Evolutionary conservation across 53 echinoderm and acorn worm species (phyloP), one percentile per base, ranked within the genome.

Genomic region (Holothuria leucospilota): DNA sequence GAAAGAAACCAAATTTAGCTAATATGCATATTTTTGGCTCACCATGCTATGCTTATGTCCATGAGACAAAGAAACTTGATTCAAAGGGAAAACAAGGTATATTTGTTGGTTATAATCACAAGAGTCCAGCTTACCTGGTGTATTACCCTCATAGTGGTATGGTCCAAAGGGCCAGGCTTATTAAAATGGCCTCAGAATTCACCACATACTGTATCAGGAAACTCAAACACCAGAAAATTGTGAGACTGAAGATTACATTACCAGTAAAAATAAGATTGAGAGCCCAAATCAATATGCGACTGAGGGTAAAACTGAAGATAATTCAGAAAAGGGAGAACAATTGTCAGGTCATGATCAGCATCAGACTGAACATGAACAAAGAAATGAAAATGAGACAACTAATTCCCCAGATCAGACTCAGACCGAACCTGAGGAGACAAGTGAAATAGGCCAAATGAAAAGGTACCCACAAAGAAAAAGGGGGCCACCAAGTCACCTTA

Each of bases 81-180:
- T 5, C 59, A 61, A 81, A 68, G 28, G 30, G 56, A 5, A 81
- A 77, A 78, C 23, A 82, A 56, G 82, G n/a, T n/a, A n/a, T n/a
- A n/a, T n/a, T n/a, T n/a, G n/a, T n/a, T 81, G 88, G 88, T 53
- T 81, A 88, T 56, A 81, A 88, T 29, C 63, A 52, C 29, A 52
- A 82, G 20, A 81, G 88, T 68, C 82, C 88, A 52, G 56, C 88
- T n/a, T 88, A 88, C 2, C 71, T 88, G 3, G 81, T 82, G 1
- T 34, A 82, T 58, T 68, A 82, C 39, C 81, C 51, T 88, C 4
- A 81, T 28, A 25, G 11, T 29, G 88, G n/a, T n/a, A 65, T 27
- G 65, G 49, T 42, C 0, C 52, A 67, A 69, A 82, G 80, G 28
- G 51, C 18, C 15, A 81, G 88, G 67, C 81, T 88, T 25, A 65